A percentile compares a stretch with the other conserved stretches of the same genome.
phyloP scores from a whole-genome alignment of 1,140 invertebrate genomes.

The Musca vetustissima region DNA sequence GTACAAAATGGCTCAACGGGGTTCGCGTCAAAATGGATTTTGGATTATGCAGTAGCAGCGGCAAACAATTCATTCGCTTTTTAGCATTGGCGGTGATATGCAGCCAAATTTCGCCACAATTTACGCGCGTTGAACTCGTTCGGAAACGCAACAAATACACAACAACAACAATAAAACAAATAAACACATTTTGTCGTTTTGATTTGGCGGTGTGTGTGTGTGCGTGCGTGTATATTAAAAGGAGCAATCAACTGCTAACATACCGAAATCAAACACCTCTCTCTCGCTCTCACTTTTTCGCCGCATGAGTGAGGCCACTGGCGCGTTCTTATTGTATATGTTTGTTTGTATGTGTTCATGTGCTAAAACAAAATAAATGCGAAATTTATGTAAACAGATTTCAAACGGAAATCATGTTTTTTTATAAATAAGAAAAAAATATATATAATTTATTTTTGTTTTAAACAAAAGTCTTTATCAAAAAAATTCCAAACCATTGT shows the following conservation, averaged over 20 bases:
- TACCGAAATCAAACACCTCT: too few relatives aligned
- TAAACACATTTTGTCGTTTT: conserved; percentile 15
- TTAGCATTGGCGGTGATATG: conserved; percentile 18
- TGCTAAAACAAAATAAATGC: background rate
- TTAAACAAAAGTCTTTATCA: background rate
- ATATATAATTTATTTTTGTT: too few relatives aligned
- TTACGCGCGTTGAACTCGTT: conserved; percentile 7
- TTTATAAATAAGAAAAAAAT: background rate
- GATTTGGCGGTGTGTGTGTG: background rate
- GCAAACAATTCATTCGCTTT: conserved; percentile 15
- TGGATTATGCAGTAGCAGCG: background rate
- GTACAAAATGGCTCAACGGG: too few relatives aligned
- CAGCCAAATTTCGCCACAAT: background rate
- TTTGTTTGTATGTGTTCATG: too few relatives aligned
- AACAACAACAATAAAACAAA: conserved; percentile 19
- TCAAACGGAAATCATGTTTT: conserved; percentile 2
- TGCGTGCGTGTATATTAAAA: too few relatives aligned
- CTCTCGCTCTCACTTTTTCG: too few relatives aligned
- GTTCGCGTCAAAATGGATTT: too few relatives aligned
- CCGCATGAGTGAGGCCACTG: too few relatives aligned
- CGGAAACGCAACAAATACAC: background rate
- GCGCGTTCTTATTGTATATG: too few relatives aligned
- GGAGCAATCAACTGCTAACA: too few relatives aligned
- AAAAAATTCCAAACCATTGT: background rate
- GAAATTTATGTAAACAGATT: too few relatives aligned